These are phyloP conservation scores for Eilema caniola DNA, from an alignment of 2,888 invertebrate species.

Conservation along the genomic window DNA sequence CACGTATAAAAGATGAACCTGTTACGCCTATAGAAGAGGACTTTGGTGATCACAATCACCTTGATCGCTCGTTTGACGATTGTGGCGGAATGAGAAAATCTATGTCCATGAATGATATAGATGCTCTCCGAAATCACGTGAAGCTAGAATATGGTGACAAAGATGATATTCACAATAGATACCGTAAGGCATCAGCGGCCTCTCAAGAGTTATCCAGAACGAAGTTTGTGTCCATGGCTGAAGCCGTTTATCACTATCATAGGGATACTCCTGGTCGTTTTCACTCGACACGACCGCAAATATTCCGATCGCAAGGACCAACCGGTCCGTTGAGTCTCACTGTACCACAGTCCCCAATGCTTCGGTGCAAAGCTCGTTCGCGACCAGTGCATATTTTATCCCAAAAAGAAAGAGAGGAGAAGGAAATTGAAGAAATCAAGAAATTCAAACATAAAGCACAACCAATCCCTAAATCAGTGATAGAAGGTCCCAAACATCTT, in stretches of 20 bases:
- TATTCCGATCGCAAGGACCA: slow-evolving; percentile 60
- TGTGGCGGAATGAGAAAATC: slow-evolving; percentile 71
- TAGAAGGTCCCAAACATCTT: slow-evolving; percentile 82
- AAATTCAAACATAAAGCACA: slow-evolving; percentile 90
- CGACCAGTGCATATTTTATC: slow-evolving; percentile 85
- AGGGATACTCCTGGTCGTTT: slow-evolving; percentile 88
- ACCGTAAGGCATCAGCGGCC: slow-evolving; percentile 59
- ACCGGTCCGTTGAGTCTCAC: slow-evolving; percentile 70
- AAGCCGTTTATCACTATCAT: slow-evolving; percentile 86
- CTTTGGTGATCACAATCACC: slow-evolving; percentile 68
- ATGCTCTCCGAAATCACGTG: slow-evolving; percentile 62
- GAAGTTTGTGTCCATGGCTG: slow-evolving; percentile 88
- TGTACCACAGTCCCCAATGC: slow-evolving; percentile 83
- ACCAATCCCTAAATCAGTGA: slow-evolving; percentile 88
- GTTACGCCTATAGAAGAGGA: slow-evolving; percentile 72
- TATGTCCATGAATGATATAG: slow-evolving; percentile 77
- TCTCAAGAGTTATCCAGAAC: slow-evolving; percentile 67
- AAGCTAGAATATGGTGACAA: slow-evolving; percentile 58
- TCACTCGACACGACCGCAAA: slow-evolving; percentile 66
- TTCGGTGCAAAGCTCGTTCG: slow-evolving; percentile 84
- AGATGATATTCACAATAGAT: slow-evolving; percentile 59
- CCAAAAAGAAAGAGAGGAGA: slow-evolving; percentile 87
- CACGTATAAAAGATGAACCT: slow-evolving; percentile 74
- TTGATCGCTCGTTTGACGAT: slow-evolving; percentile 64
- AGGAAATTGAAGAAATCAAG: slow-evolving; percentile 88